phyloP scores from a whole-genome alignment of 2,113 vertebrate genomes.

The Grus americana region DNA sequence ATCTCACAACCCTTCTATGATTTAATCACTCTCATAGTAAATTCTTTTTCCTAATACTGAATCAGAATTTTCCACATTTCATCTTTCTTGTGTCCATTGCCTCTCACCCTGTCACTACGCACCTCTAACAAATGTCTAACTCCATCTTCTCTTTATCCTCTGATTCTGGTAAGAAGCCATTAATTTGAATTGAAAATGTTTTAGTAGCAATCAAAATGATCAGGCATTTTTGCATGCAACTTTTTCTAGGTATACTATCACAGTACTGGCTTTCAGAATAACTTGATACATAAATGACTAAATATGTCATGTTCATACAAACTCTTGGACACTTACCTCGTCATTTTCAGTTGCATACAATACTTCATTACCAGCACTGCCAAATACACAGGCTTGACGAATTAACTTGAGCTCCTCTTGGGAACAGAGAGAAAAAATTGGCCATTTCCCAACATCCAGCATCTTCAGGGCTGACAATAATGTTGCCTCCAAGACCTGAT shows the following conservation, averaged over 20 bases:
- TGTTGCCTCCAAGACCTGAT: constrained; percentile 59
- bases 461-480: constrained; percentile 81
- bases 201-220: not conserved
- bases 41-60: not conserved
- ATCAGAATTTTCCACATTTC: not conserved
- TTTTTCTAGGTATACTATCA: not conserved
- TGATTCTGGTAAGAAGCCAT: not conserved
- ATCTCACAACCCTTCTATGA: not conserved
- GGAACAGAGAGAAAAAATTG: constrained; percentile 94
- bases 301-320: not conserved
- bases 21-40: not conserved
- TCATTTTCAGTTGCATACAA: constrained; percentile 92
- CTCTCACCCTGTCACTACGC: not conserved
- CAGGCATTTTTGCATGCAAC: not conserved
- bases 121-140: not conserved
- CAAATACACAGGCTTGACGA: constrained; percentile 94
- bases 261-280: not conserved
- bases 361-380: constrained; percentile 92
- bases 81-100: not conserved
- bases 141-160: not conserved
- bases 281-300: not conserved
- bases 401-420: constrained; percentile 91
- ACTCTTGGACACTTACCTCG: constrained; percentile 81
- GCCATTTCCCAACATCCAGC: constrained; percentile 98
- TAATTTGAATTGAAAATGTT: not conserved